Percentiles rank a stretch among this genome's conserved stretches.
Conservation (phyloP, 1,140 invertebrate species). For the Cotesia typhae region DNA sequence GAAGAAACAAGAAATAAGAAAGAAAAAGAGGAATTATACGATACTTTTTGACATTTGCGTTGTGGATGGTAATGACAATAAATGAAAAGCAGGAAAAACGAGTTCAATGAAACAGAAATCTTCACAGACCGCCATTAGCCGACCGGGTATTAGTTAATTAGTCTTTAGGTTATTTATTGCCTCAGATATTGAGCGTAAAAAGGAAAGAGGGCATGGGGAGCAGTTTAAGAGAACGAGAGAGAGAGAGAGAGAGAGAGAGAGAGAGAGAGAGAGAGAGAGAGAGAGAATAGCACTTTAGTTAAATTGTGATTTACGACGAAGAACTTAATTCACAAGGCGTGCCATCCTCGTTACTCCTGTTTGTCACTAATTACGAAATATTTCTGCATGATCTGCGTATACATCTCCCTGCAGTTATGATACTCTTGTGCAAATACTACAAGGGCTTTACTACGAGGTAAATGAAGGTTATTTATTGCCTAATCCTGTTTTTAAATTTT, state of each 20-base stretch:
- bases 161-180: background rate
- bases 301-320: slow-evolving; percentile 14
- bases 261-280: background rate
- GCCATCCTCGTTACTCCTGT: slow-evolving; percentile 7
- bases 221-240: background rate
- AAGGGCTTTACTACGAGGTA: too few relatives aligned
- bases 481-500: too few relatives aligned
- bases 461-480: too few relatives aligned
- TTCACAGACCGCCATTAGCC: too few relatives aligned
- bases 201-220: too few relatives aligned
- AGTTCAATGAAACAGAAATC: too few relatives aligned
- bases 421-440: too few relatives aligned
- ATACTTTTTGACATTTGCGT: too few relatives aligned
- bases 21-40: too few relatives aligned
- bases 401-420: too few relatives aligned
- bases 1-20: too few relatives aligned
- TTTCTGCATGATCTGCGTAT: background rate
- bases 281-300: slow-evolving; percentile 8
- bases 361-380: slow-evolving; percentile 17
- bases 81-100: background rate
- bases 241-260: background rate
- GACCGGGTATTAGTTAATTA: too few relatives aligned
- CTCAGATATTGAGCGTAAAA: background rate
- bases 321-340: slow-evolving; percentile 18
- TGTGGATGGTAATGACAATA: background rate